Base-by-base conservation (phyloP, 1,140 invertebrate genomes). In the Colletes gigas region DNA sequence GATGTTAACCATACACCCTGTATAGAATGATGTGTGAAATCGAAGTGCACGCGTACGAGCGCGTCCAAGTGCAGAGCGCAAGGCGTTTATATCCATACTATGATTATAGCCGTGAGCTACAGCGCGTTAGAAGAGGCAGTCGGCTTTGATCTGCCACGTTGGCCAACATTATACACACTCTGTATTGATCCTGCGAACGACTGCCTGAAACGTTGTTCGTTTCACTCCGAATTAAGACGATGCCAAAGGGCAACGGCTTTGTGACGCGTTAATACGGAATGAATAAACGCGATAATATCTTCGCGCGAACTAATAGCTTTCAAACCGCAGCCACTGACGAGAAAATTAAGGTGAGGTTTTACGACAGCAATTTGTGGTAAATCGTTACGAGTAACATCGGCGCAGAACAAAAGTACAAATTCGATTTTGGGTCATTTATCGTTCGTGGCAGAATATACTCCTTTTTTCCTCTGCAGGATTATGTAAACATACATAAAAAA, bases 61-160 rank as follows among this genome's bases (percentile, higher is more conserved):
- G 60, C 30, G 15, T 54, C 39, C 17, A 21, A 39, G 67, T 62
- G 63, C 47, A 65, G n/a, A 30, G 52, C 59, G 59, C 17, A 30
- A 66, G 55, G 44, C 66, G 55, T 57, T 77, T 69, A 81, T 63
- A 63, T 52, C 54, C 62, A 62, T 57, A 41, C 71, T 5, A 54
- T 19, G 72, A 83, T 83, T 78, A 72, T 72, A 78, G 73, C 80
- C 73, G 73, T 19, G 66, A 83, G 80, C 67, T 57, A 83, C 7
- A 41, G 59, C 67, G 81, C 72, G 44, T 71, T 71, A 71, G 57
- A 83, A 63, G 79, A 83, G 73, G 67, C 14, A 71, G 55, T 7
- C 10, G 17, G 19, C 80, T 83, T 83, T 83, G 82, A 83, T 83
- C 80, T 72, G 19, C 44, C 78, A 57, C 47, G 59, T 30, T 77